phyloP scores from a whole-genome alignment of 2,113 vertebrate genomes.

The Rhea pennata region DNA sequence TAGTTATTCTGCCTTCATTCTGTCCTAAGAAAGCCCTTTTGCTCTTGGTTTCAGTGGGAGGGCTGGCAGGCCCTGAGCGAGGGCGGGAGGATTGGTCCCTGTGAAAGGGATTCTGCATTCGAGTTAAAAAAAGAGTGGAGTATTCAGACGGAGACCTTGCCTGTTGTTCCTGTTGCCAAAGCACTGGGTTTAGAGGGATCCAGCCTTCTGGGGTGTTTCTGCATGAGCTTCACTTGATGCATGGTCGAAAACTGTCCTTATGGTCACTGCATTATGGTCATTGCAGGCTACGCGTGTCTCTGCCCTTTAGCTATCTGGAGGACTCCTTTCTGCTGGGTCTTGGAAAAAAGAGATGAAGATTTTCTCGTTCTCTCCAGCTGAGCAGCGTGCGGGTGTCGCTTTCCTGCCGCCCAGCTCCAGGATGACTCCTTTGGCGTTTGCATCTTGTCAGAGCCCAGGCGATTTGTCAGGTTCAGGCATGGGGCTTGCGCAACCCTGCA shows the following conservation, averaged over 20 bases:
- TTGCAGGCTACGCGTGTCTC: background rate
- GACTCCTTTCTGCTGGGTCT: accelerated
- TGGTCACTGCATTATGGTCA: background rate
- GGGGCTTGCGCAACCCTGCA: background rate
- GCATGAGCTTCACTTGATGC: background rate
- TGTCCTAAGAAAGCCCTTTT: background rate
- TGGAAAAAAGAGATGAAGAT: background rate
- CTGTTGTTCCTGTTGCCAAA: background rate
- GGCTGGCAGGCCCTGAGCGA: background rate
- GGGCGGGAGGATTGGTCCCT: background rate
- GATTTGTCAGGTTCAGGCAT: background rate
- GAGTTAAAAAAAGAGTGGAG: background rate
- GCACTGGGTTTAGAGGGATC: background rate
- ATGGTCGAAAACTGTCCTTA: background rate
- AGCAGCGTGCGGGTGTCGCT: background rate
- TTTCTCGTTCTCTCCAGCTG: background rate
- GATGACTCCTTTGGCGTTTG: background rate
- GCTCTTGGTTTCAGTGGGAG: background rate
- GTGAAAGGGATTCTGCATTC: background rate
- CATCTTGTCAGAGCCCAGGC: background rate
- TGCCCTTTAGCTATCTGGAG: background rate
- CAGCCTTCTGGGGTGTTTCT: background rate
- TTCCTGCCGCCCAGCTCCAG: background rate
- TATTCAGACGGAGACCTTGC: background rate
- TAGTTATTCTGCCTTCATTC: background rate